Evolutionary conservation across 2,888 invertebrate species (phyloP), one percentile per base, ranked within the genome.

Genomic region (Parnassius smintheus): DNA sequence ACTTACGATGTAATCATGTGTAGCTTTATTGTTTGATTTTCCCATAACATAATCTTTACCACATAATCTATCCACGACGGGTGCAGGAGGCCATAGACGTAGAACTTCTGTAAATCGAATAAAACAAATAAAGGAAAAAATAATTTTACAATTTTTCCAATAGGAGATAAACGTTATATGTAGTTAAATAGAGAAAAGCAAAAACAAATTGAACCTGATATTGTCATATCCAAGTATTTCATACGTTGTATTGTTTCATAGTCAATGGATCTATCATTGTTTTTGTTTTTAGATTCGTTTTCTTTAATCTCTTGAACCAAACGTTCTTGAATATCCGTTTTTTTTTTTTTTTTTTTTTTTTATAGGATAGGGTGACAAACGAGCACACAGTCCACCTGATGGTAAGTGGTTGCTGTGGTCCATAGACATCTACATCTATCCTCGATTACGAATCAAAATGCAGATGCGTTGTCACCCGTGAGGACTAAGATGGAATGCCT

Each of bases 151-250:
- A 48, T 1, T 4, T 1, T 2, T 35, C 35, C 7, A 35, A 4
- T 4, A 35, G 35, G 35, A 35, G 35, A 4, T 2, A 7, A 35
- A 35, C 4, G 35, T 2, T 35, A 7, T 35, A 7, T 35, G 4
- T 35, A 35, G 12, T 48, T 48, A 13, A n/a, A 48, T 2, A 48
- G 13, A 42, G n/a, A 42, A 11, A 41, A n/a, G 9, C 9, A 18
- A 54, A 44, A 55, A 10, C 22, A 45, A 45, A 44, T 9, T 9
- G 8, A 11, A 92, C 92, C 92, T 71, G 93, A 92, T 0, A 94
- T 74, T 0, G 94, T 93, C 93, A 93, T 93, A 64, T 94, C 94
- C 84, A 94, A 74, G 65, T 94, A 94, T 22, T 86, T 85, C 93
- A 94, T 90, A 45, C 82, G 85, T 62, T 90, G 84, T 0, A 94